phyloP scores from a whole-genome alignment of 2,113 vertebrate species.

The Tragelaphus strepsiceros region DNA sequence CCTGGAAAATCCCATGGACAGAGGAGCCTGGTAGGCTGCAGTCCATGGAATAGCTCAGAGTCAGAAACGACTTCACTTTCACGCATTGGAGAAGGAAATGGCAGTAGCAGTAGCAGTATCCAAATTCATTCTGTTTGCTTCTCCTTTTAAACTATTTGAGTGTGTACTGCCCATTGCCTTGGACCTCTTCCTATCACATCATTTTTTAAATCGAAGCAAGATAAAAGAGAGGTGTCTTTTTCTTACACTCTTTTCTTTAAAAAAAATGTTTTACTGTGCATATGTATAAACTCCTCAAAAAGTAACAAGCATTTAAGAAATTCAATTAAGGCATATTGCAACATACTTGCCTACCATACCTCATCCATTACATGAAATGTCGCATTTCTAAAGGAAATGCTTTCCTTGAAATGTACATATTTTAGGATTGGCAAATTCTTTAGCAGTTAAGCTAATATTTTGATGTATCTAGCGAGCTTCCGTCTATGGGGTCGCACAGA shows the following conservation, averaged over 20 bases:
- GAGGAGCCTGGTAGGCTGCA: too few species aligned
- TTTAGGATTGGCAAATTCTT: background rate
- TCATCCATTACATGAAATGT: background rate
- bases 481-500: too few species aligned
- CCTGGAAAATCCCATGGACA: too few species aligned
- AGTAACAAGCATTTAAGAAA: background rate
- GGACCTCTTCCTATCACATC: background rate
- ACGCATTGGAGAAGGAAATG: too few species aligned
- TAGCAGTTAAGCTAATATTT: background rate
- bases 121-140: background rate
- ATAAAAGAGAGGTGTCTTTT: background rate
- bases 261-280: background rate
- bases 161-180: background rate
- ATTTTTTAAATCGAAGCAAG: background rate
- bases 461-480: background rate
- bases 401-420: background rate
- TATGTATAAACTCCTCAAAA: background rate
- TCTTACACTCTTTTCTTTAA: background rate
- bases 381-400: background rate
- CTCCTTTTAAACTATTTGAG: background rate
- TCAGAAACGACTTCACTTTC: too few species aligned
- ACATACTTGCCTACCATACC: background rate
- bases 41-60: too few species aligned
- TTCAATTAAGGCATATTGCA: background rate
- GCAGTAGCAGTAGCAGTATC: background rate